Percentiles rank a stretch among this genome's conserved stretches.
Evolutionary conservation across 1,140 invertebrate genomes (phyloP).

Genomic region (Aporrectodea caliginosa): DNA sequence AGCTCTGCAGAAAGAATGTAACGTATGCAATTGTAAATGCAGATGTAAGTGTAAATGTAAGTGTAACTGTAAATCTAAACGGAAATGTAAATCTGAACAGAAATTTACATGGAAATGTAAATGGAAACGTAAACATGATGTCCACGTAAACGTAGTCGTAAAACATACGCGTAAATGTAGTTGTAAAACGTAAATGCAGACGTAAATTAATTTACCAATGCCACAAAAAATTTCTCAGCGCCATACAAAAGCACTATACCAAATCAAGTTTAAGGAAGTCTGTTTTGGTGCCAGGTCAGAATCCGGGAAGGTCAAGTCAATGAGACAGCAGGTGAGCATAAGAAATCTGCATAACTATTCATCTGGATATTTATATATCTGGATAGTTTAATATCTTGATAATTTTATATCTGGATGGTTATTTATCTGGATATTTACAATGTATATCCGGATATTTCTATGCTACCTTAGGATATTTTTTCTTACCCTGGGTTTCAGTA

Average conservation of each 20-base stretch:
- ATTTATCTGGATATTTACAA: not conserved
- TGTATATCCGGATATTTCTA: not conserved
- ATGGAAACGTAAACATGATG: not conserved
- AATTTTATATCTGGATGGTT: not conserved
- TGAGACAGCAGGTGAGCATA: not conserved
- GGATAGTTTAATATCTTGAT: too few species aligned
- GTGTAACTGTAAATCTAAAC: too few species aligned
- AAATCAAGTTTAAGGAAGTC: too few species aligned
- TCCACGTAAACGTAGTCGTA: not conserved
- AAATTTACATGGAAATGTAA: too few species aligned
- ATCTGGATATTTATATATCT: not conserved
- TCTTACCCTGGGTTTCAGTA: constrained; percentile 68
- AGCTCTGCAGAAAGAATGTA: constrained; percentile 61
- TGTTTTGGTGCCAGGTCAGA: too few species aligned
- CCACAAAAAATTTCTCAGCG: too few species aligned
- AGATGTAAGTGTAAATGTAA: too few species aligned
- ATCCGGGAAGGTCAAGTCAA: too few species aligned
- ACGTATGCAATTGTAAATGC: not conserved
- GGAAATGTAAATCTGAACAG: too few species aligned
- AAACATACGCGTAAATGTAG: not conserved
- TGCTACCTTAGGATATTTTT: not conserved
- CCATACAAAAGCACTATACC: too few species aligned
- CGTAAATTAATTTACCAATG: too few species aligned
- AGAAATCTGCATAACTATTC: not conserved
- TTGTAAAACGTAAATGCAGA: not conserved